Base-by-base conservation (phyloP, 2,888 invertebrate species). In the Allacma fusca region DNA sequence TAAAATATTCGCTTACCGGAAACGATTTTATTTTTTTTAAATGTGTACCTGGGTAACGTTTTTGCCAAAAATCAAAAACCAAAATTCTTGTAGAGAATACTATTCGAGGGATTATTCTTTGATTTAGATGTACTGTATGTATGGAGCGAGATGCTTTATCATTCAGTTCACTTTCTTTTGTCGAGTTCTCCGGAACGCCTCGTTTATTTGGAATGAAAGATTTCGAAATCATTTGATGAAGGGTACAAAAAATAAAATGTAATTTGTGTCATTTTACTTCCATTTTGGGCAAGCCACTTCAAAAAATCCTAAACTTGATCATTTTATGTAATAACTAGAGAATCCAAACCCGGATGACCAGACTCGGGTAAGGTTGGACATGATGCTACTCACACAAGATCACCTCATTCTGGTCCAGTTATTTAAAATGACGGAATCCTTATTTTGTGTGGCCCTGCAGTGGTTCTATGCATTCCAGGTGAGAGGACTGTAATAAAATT, bases 361-460 rank as follows among this genome's bases (percentile, higher is more conserved):
- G 28, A 76, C 77, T 4, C 43, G 16, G n/a, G 0, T 26, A 0
- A 24, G 78, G 13, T 64, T 24, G 16, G 68, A 75, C 12, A 29
- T 44, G 16, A 76, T 64, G 0, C 19, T 75, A 1, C 50, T 80
- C 5, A n/a, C 78, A 12, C 72, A 78, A 50, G 80, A 80, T 74
- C 78, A 80, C 64, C 59, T 65, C 13, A 74, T 80, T 1, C 21
- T 80, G 21, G 78, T 78, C 16, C 80, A 80, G 64, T 40, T 80
- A n/a, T 80, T 74, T 50, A 80, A 78, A 59, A 75, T 76, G 65
- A 80, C 80, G 5, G 80, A 80, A 28, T 64, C 7, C 1, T 67
- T 24, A 34, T 80, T 78, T n/a, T 57, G 57, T 19, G 26, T 74
- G 1, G 65, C 78, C n/a, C 70, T 80, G 16, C 65, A 75, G 57